phyloP scores from a whole-genome alignment of 2,888 invertebrate genomes.

The Drosophila sordidapex region DNA sequence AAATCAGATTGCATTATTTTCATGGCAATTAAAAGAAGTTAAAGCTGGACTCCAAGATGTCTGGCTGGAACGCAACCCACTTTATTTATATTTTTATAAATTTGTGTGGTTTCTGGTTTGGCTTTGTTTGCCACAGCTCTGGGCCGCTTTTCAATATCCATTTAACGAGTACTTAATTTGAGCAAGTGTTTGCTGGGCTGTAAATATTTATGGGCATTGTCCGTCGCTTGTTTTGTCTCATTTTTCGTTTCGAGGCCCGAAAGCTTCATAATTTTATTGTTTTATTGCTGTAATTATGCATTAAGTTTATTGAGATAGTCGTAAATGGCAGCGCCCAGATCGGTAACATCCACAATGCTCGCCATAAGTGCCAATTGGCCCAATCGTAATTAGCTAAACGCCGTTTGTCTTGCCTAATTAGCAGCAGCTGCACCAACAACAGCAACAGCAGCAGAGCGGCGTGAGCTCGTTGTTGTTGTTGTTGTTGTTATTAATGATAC shows the following conservation, averaged over 20 bases:
- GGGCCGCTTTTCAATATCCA: conserved; percentile 68
- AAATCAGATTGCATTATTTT: conserved; percentile 42
- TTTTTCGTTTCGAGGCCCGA: conserved; percentile 22
- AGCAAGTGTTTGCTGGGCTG: conserved; percentile 78
- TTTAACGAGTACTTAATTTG: conserved; percentile 80
- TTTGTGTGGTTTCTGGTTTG: conserved; percentile 41
- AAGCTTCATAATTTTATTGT: conserved; percentile 71
- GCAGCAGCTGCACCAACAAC: conserved; percentile 1
- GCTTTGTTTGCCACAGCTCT: conserved; percentile 17
- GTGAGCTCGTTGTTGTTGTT: conserved; percentile 27
- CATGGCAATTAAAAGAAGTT: conserved; percentile 55
- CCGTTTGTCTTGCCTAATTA: conserved; percentile 57
- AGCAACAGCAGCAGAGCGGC: conserved; percentile 4
- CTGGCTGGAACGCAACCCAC: background rate
- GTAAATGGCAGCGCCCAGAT: conserved; percentile 59
- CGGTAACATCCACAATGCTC: conserved; percentile 36
- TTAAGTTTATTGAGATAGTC: conserved; percentile 75
- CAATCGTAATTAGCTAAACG: conserved; percentile 63
- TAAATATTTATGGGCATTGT: conserved; percentile 74
- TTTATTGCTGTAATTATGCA: conserved; percentile 80
- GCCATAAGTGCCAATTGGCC: conserved; percentile 55
- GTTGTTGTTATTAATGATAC: conserved; percentile 13
- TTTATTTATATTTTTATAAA: conserved; percentile 68
- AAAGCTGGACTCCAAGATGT: conserved; percentile 28
- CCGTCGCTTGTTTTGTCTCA: conserved; percentile 35